Evolutionary conservation across 2,888 invertebrate genomes (phyloP).

Genomic region (Ariolimax columbianus): DNA sequence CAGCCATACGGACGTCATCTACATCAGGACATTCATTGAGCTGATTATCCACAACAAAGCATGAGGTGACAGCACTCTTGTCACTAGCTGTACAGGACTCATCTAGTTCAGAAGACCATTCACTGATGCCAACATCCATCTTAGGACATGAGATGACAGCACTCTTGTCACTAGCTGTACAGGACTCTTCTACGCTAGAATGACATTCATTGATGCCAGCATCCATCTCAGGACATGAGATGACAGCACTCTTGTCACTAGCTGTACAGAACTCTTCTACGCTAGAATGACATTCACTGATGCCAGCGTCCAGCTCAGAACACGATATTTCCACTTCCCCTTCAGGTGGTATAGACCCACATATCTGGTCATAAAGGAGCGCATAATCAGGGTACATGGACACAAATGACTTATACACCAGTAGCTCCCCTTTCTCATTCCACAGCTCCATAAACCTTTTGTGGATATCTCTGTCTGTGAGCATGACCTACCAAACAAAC

Average conservation of each 20-base stretch:
- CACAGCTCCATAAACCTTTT: constrained; percentile 28
- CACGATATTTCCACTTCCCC: constrained; percentile 61
- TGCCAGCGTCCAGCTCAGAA: background rate
- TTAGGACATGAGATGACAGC: no score
- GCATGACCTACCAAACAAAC: background rate
- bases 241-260: background rate
- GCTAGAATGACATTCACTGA: background rate
- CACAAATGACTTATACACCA: constrained; percentile 71
- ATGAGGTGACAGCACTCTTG: no score
- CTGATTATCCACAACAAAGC: no score
- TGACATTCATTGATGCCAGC: background rate
- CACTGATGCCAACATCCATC: no score
- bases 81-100: no score
- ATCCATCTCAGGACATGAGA: background rate
- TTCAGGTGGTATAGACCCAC: constrained; percentile 60
- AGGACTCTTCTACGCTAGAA: background rate
- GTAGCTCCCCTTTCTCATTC: constrained; percentile 38
- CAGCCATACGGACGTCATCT: no score
- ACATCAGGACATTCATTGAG: no score
- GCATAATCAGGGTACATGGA: constrained; percentile 74
- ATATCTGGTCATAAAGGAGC: constrained; percentile 59
- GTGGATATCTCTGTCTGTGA: background rate
- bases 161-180: background rate
- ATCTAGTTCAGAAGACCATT: no score
- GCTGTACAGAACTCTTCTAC: background rate